These are phyloP conservation scores for Machimus atricapillus DNA, from an alignment of 2,888 invertebrate genomes.

Conservation along the genomic window DNA sequence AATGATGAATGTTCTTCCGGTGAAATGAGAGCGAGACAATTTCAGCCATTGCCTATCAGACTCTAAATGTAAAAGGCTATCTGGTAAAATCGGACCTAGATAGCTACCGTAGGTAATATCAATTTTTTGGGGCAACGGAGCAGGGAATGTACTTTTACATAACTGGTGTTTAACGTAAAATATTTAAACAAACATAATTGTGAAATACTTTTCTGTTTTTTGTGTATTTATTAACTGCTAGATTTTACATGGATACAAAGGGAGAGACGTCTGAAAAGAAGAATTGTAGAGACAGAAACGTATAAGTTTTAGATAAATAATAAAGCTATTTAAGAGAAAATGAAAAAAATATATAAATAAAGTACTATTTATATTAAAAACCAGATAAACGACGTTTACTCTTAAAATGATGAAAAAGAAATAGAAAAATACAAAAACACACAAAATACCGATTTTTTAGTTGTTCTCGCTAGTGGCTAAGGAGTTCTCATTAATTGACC, in stretches of 20 bases:
- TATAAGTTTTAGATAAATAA: slow-evolving; percentile 29
- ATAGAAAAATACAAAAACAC: slow-evolving; percentile 26
- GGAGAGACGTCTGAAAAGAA: background rate
- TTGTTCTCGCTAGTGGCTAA: slow-evolving; percentile 49
- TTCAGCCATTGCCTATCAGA: background rate
- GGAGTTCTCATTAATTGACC: slow-evolving; percentile 49
- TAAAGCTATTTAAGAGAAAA: slow-evolving; percentile 30
- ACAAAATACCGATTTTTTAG: slow-evolving; percentile 42
- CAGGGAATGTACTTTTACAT: slow-evolving; percentile 17
- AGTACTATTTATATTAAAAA: slow-evolving; percentile 43
- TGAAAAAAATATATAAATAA: slow-evolving; percentile 45
- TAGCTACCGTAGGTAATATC: background rate
- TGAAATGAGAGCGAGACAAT: background rate
- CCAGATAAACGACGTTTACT: slow-evolving; percentile 38
- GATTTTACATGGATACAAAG: slow-evolving; percentile 38
- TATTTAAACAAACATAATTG: slow-evolving; percentile 9
- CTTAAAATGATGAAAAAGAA: slow-evolving; percentile 33
- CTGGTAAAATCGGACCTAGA: background rate
- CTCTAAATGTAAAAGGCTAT: background rate
- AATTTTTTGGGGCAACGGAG: background rate
- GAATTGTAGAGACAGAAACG: background rate
- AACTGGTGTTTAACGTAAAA: slow-evolving; percentile 23
- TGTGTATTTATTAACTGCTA: slow-evolving; percentile 35
- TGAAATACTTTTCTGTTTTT: slow-evolving; percentile 19
- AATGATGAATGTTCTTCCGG: slow-evolving; percentile 7